Percentiles rank a stretch among this genome's conserved stretches.
Evolutionary conservation across 2,888 invertebrate genomes (phyloP).

Genomic region (Trachelus stipa): DNA sequence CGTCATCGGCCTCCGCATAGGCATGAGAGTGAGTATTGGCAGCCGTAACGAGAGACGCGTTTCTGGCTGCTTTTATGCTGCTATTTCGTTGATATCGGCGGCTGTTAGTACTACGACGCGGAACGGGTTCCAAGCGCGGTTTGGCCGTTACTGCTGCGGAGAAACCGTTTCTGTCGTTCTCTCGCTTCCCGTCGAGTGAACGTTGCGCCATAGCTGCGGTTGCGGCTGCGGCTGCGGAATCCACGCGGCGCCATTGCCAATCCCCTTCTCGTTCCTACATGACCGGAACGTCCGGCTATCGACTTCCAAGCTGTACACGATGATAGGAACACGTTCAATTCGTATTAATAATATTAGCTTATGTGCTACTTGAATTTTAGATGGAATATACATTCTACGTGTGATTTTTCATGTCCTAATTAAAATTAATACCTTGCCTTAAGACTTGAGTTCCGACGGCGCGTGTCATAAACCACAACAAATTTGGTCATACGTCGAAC

Average conservation of each 20-base stretch:
- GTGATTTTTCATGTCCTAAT: constrained; percentile 12
- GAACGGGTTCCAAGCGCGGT: constrained; percentile 32
- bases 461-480: too few species aligned
- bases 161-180: constrained; percentile 38
- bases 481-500: too few species aligned
- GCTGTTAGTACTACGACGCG: constrained; percentile 16
- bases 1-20: background rate
- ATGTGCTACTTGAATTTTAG: constrained; percentile 5
- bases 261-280: background rate
- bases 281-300: constrained; percentile 2
- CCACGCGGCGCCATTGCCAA: constrained; percentile 49
- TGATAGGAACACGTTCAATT: background rate
- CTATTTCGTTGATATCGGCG: background rate
- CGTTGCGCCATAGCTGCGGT: constrained; percentile 34
- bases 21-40: background rate
- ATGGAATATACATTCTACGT: background rate
- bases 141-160: constrained; percentile 53
- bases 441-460: too few species aligned
- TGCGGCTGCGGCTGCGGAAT: constrained; percentile 58
- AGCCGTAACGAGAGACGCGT: background rate
- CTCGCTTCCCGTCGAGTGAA: constrained; percentile 20
- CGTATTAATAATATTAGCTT: background rate
- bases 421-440: background rate
- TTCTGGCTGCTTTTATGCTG: background rate
- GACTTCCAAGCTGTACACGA: constrained; percentile 12